phyloP scores from a whole-genome alignment of 2,113 vertebrate species.

The Sorex araneus region DNA sequence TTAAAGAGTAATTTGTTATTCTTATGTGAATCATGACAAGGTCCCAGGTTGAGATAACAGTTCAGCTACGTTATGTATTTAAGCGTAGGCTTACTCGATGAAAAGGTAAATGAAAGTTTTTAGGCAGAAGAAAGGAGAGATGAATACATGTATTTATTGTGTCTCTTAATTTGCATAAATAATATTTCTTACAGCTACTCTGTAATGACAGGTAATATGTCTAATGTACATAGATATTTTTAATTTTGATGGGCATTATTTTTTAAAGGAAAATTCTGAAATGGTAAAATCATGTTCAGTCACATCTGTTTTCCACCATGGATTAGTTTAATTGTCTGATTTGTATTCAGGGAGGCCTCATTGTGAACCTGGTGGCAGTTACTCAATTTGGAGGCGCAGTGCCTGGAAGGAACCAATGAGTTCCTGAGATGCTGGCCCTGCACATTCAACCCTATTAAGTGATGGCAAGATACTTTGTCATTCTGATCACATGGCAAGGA shows the following conservation, averaged over 20 bases:
- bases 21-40: background rate
- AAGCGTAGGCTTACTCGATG: background rate
- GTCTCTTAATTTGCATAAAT: conserved; percentile 11
- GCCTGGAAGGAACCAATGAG: background rate
- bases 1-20: background rate
- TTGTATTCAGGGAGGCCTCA: conserved; percentile 33
- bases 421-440: background rate
- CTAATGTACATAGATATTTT: background rate
- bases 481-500: conserved; percentile 48
- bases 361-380: conserved; percentile 49
- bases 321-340: conserved; percentile 23
- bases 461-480: conserved; percentile 9
- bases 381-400: background rate
- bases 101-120: background rate
- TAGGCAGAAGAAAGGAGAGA: background rate
- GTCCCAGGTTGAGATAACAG: background rate
- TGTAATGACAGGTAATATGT: background rate
- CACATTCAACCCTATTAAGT: background rate
- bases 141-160: background rate
- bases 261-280: conserved; percentile 23
- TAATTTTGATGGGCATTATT: conserved; percentile 21
- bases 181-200: background rate
- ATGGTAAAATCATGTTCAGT: conserved; percentile 14
- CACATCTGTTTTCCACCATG: conserved; percentile 22
- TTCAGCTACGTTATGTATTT: background rate